Percentiles rank a stretch among this genome's conserved stretches.
These are phyloP conservation scores for Ariopsis seemanni DNA, from an alignment of 2,113 vertebrate genomes.

Conservation along the genomic window DNA sequence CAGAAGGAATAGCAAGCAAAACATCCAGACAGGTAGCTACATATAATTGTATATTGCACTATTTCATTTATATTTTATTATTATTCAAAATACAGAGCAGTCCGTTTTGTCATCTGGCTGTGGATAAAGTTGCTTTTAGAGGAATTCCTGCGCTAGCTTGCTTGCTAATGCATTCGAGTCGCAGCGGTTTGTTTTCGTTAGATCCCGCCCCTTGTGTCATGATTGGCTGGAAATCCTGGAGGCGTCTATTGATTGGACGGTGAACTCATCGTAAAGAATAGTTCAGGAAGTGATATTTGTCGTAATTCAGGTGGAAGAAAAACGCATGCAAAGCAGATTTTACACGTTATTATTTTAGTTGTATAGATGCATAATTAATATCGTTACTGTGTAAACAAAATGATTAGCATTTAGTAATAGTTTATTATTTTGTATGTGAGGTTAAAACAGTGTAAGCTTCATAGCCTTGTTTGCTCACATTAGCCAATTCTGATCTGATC, in stretches of 20 bases:
- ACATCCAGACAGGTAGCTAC: slow-evolving; percentile 14
- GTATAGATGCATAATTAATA: not conserved
- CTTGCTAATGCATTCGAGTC: not conserved
- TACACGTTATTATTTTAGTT: not conserved
- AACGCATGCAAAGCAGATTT: not conserved
- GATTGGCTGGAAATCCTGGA: slow-evolving; percentile 3
- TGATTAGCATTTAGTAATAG: too few species aligned
- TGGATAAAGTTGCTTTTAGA: not conserved
- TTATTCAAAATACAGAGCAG: not conserved
- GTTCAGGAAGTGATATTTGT: not conserved
- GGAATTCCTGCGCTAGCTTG: not conserved
- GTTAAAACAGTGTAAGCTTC: not conserved
- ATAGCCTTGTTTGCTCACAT: not conserved
- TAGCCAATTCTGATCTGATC: not conserved
- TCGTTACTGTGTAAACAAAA: too few species aligned
- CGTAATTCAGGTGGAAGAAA: slow-evolving; percentile 9
- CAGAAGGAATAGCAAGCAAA: slow-evolving; percentile 39
- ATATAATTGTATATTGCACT: not conserved
- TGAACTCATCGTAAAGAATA: not conserved
- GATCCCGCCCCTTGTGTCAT: not conserved
- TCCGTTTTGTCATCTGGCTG: not conserved
- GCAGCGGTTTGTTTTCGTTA: not conserved
- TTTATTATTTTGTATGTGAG: not conserved
- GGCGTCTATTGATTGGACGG: not conserved
- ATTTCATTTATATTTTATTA: not conserved